Conservation (phyloP, 2,888 invertebrate genomes). For the Chrysolina haemoptera region DNA sequence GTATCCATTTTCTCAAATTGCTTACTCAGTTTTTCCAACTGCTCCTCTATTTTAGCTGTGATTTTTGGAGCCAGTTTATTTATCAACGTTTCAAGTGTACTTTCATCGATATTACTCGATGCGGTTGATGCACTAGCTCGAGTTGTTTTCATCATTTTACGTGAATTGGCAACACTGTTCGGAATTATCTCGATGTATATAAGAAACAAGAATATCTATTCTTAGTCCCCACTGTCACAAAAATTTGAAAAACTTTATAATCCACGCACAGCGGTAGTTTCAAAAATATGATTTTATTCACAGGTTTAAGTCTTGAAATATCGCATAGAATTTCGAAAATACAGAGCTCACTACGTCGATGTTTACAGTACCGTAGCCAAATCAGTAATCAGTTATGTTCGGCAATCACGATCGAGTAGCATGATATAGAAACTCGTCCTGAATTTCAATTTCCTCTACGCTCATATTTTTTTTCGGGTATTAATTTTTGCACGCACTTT, state of each 20-base stretch:
- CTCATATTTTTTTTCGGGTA: too few species aligned
- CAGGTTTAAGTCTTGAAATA: conserved; percentile 3
- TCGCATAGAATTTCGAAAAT: conserved; percentile 3
- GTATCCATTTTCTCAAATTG: conserved; percentile 16
- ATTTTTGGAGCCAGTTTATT: conserved; percentile 1
- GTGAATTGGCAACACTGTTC: conserved; percentile 23
- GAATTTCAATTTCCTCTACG: too few species aligned
- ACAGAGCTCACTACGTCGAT: conserved; percentile 22
- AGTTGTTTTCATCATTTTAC: conserved; percentile 6
- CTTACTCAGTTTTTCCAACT: conserved; percentile 5
- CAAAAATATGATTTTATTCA: not conserved
- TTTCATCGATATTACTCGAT: not conserved
- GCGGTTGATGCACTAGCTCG: conserved; percentile 8
- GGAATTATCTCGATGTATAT: conserved; percentile 13
- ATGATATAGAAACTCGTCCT: too few species aligned
- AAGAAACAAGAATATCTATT: conserved; percentile 5
- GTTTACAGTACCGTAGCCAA: conserved; percentile 18
- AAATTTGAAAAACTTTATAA: not conserved
- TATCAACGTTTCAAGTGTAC: not conserved
- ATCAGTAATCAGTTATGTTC: too few species aligned
- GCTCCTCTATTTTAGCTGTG: conserved; percentile 10
- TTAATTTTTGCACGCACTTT: too few species aligned
- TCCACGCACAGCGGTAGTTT: conserved; percentile 9
- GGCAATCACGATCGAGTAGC: too few species aligned
- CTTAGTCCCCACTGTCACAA: conserved; percentile 9